phyloP scores from a whole-genome alignment of 2,888 invertebrate species.

The Drosophila testacea region DNA sequence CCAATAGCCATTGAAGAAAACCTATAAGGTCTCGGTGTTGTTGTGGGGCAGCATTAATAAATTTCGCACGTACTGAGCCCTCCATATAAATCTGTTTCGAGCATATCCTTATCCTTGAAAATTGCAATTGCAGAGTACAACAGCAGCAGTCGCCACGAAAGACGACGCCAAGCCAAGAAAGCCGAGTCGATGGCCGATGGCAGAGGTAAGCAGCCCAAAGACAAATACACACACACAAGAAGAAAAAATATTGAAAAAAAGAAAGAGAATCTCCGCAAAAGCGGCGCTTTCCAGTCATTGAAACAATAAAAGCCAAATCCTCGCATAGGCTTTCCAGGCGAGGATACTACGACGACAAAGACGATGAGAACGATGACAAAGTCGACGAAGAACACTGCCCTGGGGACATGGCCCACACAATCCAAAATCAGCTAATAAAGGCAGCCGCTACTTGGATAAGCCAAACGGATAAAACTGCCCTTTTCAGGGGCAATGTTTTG shows the following conservation, averaged over 20 bases:
- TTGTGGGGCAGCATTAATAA: constrained; percentile 68
- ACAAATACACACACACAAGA: constrained; percentile 38
- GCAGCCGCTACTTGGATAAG: constrained; percentile 64
- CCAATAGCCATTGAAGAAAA: constrained; percentile 20
- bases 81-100: constrained; percentile 75
- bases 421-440: constrained; percentile 57
- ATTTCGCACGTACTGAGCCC: constrained; percentile 74
- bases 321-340: constrained; percentile 62
- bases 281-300: constrained; percentile 59
- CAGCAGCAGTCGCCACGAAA: constrained; percentile 20
- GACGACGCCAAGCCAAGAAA: constrained; percentile 16
- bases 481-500: constrained; percentile 70
- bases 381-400: constrained; percentile 39
- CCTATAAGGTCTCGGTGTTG: constrained; percentile 16
- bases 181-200: constrained; percentile 4
- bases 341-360: constrained; percentile 22
- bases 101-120: constrained; percentile 80
- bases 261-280: constrained; percentile 21
- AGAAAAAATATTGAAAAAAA: constrained; percentile 10
- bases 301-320: constrained; percentile 56
- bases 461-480: constrained; percentile 65
- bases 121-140: constrained; percentile 74
- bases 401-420: constrained; percentile 65
- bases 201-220: constrained; percentile 12
- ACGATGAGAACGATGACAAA: constrained; percentile 22